A percentile compares a stretch with the other conserved stretches of the same genome.
Evolutionary conservation across 2,888 invertebrate species (phyloP).

Genomic region (Drosophila eohydei): DNA sequence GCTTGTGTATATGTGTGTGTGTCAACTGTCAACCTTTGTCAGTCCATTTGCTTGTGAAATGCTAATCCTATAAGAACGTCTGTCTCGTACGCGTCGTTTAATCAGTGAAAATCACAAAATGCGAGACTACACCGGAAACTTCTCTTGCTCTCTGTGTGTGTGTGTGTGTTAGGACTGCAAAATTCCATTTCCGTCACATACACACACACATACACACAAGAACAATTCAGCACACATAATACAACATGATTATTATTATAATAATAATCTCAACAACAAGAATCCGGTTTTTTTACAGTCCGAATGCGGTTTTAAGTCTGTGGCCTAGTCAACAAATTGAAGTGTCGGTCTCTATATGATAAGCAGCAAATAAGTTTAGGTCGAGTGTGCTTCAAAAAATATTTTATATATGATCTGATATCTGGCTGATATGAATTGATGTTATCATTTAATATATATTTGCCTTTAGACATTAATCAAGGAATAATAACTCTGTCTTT

Average conservation of each 20-base stretch:
- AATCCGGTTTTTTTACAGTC: slow-evolving; percentile 1
- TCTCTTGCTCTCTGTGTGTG: slow-evolving; percentile 2
- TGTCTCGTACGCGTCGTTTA: slow-evolving; percentile 54
- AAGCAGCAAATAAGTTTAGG: neutral
- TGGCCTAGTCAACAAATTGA: neutral
- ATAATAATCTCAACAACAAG: neutral
- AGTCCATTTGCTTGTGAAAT: slow-evolving; percentile 73
- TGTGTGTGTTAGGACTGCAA: slow-evolving; percentile 58
- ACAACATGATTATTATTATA: slow-evolving; percentile 6
- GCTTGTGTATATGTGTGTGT: slow-evolving; percentile 32
- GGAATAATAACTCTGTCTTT: too few species aligned
- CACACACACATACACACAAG: neutral
- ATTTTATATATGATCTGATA: too few species aligned
- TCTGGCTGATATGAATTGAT: too few species aligned
- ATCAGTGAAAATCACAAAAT: slow-evolving; percentile 60
- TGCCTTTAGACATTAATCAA: too few species aligned
- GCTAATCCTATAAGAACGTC: slow-evolving; percentile 69
- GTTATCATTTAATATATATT: too few species aligned
- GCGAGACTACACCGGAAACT: slow-evolving; percentile 60
- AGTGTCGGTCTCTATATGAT: neutral
- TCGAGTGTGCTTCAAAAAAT: neutral
- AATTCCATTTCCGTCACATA: slow-evolving; percentile 74
- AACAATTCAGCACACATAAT: slow-evolving; percentile 15
- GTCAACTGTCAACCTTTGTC: slow-evolving; percentile 79
- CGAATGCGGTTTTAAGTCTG: neutral